These are phyloP conservation scores for Pycnonotus jocosus DNA, from an alignment of 2,113 vertebrate species.

Conservation along the genomic window DNA sequence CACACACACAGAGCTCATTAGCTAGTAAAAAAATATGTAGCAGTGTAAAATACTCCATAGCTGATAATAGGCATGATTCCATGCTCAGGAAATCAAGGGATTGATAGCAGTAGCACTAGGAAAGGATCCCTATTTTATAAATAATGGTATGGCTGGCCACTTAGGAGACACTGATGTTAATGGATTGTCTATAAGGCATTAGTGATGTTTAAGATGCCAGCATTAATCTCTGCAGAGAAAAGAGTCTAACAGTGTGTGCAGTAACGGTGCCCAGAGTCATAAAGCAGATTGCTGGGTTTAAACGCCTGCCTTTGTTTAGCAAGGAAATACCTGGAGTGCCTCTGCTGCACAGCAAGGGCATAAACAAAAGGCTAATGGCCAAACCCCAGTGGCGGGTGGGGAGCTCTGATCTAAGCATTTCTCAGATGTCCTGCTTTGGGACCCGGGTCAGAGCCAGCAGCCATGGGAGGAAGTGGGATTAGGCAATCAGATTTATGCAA, in stretches of 20 bases:
- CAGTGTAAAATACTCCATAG: not conserved
- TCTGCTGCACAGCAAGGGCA: not conserved
- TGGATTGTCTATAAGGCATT: slow-evolving; percentile 2
- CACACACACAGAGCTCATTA: not conserved
- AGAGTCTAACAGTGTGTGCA: not conserved
- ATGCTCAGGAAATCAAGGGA: not conserved
- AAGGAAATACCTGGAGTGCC: not conserved
- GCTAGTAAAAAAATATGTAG: not conserved
- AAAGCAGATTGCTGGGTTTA: not conserved
- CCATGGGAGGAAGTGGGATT: not conserved
- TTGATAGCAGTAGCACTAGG: not conserved
- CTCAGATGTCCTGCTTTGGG: not conserved
- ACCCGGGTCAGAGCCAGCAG: not conserved
- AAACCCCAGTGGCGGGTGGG: not conserved
- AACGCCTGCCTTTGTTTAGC: not conserved
- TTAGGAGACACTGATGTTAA: slow-evolving; percentile 8
- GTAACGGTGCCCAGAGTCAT: not conserved
- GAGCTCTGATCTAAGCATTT: not conserved
- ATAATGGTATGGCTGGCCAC: slow-evolving; percentile 36
- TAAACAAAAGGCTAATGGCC: not conserved
- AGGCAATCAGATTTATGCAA: not conserved
- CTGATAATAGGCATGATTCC: not conserved
- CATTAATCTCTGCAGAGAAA: not conserved
- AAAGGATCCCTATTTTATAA: slow-evolving; percentile 12
- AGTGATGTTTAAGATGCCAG: not conserved